Base-by-base conservation (phyloP, 2,888 invertebrate species). In the Noctua pronuba region DNA sequence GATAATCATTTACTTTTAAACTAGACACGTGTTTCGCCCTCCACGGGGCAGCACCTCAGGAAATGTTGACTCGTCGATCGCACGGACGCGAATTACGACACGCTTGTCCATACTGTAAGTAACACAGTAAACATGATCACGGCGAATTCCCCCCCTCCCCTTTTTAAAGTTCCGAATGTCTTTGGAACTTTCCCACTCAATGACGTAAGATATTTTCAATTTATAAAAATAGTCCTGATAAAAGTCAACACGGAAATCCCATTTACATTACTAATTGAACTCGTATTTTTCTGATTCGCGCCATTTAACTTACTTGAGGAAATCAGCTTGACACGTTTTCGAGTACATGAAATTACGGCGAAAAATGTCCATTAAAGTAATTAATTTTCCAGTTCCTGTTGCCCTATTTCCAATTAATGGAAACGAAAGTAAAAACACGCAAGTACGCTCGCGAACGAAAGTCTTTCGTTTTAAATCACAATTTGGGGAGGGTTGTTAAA, bases 391-490 rank as follows among this genome's bases (percentile, higher is more conserved):
- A 60, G 60, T 18, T 72, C 49, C 69, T 88, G 68, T 74, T 76
- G 72, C 60, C 79, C 69, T 74, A 58, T 85, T 89, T 88, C 70
- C 85, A 82, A 88, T 85, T 78, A 88, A 80, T 68, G 60, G 62
- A 64, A 76, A 67, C 62, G 73, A 83, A 88, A 84, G 68, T 83
- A 77, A 77, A 88, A 85, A 88, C 87, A 86, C 88, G 86, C 86
- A 75, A 78, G 77, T 87, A 89, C 73, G 62, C 55, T 87, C 64
- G 68, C 49, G n/a, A 38, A 67, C 73, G 74, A 68, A 81, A 68
- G 66, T 58, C 55, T 70, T 68, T 66, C 76, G 60, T 74, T 85
- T 77, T 70, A 69, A 76, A 76, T 77, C 67, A 72, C 60, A 85
- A 81, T 81, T 87, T 74, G 10, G 84, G 44, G 65, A 52, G 60